Base-by-base conservation (phyloP, 1,140 invertebrate species). In the Anastrepha ludens region DNA sequence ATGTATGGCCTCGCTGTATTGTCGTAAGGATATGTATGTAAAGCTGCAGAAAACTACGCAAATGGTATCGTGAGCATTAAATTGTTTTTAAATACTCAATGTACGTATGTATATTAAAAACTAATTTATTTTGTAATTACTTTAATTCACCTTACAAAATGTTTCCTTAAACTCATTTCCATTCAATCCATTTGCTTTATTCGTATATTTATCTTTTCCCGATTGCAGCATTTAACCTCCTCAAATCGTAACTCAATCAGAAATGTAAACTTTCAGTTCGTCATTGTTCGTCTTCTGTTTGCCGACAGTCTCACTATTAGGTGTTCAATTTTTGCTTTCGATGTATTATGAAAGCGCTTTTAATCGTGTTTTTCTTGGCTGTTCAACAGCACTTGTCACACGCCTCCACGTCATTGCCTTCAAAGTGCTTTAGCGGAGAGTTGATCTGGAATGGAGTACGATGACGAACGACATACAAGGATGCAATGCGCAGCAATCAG, bases 201-300 rank as follows among this genome's bases (percentile, higher is more conserved):
- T 29, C 29, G 29, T 29, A 29, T 29, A 1, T 29, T 29, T 29
- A 29, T 29, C 29, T 29, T 29, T 29, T 29, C 29, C 29, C 29
- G 29, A 29, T 29, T 29, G 60, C n/a, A 17, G 4, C 60, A 62
- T 62, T 67, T 55, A 55, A 81, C 74, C 74, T 81, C n/a, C n/a
- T 15, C 6, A 8, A 81, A 9, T 81, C 74, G n/a, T 29, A 50
- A 81, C 74, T 81, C 74, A 50, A 81, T 81, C 74, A 55, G 74
- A 81, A 81, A 81, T 81, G 74, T 81, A 55, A 29, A 81, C 47
- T 55, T 55, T 55, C 13, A 20, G 50, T 81, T 81, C n/a, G 20
- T 47, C 17, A 7, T 74, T 44, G 41, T 47, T 74, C 67, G 39
- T 44, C 64, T 13, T 13, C 64, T 8, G 9, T 47, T 41, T 7